Evolutionary conservation across 2,113 vertebrate genomes (phyloP).

Genomic region (Cyanoliseus patagonus): DNA sequence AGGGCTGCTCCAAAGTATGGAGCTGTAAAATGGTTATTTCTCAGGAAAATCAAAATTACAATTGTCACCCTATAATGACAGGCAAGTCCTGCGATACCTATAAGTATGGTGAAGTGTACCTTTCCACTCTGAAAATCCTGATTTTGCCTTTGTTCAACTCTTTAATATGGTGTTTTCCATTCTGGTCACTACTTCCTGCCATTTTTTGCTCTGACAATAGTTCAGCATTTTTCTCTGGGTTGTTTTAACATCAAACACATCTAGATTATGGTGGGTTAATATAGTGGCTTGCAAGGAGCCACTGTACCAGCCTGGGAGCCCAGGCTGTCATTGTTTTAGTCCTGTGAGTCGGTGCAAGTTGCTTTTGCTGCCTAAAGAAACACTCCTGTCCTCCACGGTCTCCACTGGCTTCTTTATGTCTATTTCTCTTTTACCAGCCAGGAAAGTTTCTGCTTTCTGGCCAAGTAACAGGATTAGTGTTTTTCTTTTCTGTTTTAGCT

Average conservation of each 20-base stretch:
- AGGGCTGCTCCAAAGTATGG: neutral
- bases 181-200: neutral
- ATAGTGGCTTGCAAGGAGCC: neutral
- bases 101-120: neutral
- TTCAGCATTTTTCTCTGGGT: neutral
- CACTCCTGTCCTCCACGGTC: rapidly evolving
- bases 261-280: neutral
- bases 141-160: neutral
- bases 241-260: neutral
- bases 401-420: neutral
- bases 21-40: neutral
- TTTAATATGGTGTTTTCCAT: neutral
- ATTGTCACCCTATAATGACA: neutral
- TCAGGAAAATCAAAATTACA: neutral
- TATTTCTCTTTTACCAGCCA: neutral
- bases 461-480: neutral
- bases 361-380: neutral
- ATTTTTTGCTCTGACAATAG: neutral
- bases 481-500: neutral
- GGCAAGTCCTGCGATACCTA: neutral
- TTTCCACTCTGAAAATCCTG: neutral
- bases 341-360: rapidly evolving
- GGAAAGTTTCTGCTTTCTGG: neutral
- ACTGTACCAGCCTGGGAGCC: no score
- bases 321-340: neutral